These are phyloP conservation scores for Daboia siamensis DNA, from an alignment of 2,113 vertebrate genomes.

Conservation along the genomic window DNA sequence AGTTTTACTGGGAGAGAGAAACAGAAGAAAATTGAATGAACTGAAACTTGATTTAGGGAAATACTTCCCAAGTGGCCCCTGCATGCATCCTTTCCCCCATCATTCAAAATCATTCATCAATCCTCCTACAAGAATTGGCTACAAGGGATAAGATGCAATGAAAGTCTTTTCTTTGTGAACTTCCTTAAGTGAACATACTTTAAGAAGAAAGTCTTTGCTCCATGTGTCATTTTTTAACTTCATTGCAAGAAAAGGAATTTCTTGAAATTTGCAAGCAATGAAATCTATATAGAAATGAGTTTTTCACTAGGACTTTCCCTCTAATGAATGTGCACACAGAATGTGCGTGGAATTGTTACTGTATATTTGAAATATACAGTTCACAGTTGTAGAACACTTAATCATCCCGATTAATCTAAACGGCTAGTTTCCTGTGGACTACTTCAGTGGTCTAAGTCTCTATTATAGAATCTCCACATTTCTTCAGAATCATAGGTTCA, in stretches of 20 bases:
- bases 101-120: neutral
- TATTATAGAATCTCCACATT: slow-evolving; percentile 18
- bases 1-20: neutral
- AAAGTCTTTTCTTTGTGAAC: neutral
- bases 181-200: neutral
- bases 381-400: slow-evolving; percentile 6
- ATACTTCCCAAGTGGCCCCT: neutral
- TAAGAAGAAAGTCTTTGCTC: neutral
- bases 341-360: neutral
- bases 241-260: neutral
- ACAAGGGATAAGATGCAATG: too few species aligned
- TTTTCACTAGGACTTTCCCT: neutral
- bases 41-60: neutral
- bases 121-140: neutral
- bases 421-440: slow-evolving; percentile 3
- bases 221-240: neutral
- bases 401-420: slow-evolving; percentile 15
- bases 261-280: neutral
- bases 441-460: slow-evolving; percentile 12
- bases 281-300: neutral
- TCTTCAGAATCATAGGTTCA: slow-evolving; percentile 13
- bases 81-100: neutral
- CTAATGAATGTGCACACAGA: neutral
- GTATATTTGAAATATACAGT: neutral
- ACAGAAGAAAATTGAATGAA: neutral